Base-by-base conservation (phyloP, 1,140 invertebrate genomes). In the Bombyx mori region DNA sequence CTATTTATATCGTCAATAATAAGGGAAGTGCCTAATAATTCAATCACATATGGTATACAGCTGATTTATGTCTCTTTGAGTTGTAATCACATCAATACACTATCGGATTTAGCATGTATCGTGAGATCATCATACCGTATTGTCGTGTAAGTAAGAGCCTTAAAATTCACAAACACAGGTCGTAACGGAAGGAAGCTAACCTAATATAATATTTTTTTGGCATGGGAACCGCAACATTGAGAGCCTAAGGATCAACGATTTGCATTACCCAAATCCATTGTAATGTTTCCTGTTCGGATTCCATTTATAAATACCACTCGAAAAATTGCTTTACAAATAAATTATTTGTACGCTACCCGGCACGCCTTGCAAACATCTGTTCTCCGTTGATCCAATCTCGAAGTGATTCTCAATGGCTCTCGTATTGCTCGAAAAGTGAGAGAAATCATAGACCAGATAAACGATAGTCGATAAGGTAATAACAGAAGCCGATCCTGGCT, bases 401-500 rank as follows among this genome's bases (percentile, higher is more conserved):
- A 54, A 44, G 22, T 18, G 42, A 12, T 18, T 45, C 44, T 56
- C 45, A 56, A 56, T 47, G 44, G 54, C 54, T 48, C 70, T 82
- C 72, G 73, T 77, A 81, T 82, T 80, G 77, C 75, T 71, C 47
- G 53, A 77, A 69, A 77, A 78, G 75, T 75, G 77, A 77, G 75
- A 82, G 71, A 82, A 85, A 76, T 71, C 70, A 67, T 68, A 71
- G 59, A 69, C 59, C 60, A 66, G 72, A 76, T 83, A 77, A 79
- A 72, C 71, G 79, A 85, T 83, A 77, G 79, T 71, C 71, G 79
- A 85, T 82, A 83, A 81, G 79, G 78, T 79, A 81, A 82, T 85
- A 85, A 77, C 80, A 80, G 82, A 75, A 86, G 82, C 79, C 65
- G 79, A 82, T 85, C 69, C 69, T 71, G 76, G 78, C 79, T 77